Percentiles rank a stretch among this genome's conserved stretches.
Conservation (phyloP, 2,888 invertebrate genomes). For the Patella depressa region DNA sequence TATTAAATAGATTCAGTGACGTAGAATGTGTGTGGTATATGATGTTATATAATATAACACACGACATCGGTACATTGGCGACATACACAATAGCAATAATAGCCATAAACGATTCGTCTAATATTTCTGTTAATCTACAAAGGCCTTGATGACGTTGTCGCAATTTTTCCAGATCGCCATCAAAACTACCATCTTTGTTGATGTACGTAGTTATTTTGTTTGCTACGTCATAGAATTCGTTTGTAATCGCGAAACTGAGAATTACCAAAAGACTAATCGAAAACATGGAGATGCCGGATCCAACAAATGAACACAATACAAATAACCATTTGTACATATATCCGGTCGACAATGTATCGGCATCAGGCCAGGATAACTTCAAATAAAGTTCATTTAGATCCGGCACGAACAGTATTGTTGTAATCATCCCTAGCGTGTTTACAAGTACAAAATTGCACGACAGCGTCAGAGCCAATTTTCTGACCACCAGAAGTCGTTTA, state of each 20-base stretch:
- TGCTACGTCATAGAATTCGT: constrained; percentile 32
- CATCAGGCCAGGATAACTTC: constrained; percentile 39
- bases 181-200: constrained; percentile 27
- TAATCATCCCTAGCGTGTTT: constrained; percentile 37
- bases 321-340: constrained; percentile 34
- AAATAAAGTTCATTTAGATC: constrained; percentile 37
- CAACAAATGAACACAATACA: constrained; percentile 30
- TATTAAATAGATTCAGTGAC: constrained; percentile 39
- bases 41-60: constrained; percentile 44
- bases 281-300: constrained; percentile 39
- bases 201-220: constrained; percentile 29
- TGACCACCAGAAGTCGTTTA: constrained; percentile 34
- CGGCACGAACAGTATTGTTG: constrained; percentile 39
- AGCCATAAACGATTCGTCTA: constrained; percentile 41
- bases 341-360: constrained; percentile 22
- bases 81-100: constrained; percentile 39
- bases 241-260: constrained; percentile 35
- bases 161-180: constrained; percentile 46
- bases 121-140: constrained; percentile 36
- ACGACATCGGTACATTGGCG: constrained; percentile 45
- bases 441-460: constrained; percentile 36
- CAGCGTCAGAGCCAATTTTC: constrained; percentile 37
- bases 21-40: constrained; percentile 40
- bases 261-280: constrained; percentile 40
- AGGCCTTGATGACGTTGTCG: constrained; percentile 51